phyloP scores from a whole-genome alignment of 2,113 vertebrate genomes.

The Bubalus kerabau region DNA sequence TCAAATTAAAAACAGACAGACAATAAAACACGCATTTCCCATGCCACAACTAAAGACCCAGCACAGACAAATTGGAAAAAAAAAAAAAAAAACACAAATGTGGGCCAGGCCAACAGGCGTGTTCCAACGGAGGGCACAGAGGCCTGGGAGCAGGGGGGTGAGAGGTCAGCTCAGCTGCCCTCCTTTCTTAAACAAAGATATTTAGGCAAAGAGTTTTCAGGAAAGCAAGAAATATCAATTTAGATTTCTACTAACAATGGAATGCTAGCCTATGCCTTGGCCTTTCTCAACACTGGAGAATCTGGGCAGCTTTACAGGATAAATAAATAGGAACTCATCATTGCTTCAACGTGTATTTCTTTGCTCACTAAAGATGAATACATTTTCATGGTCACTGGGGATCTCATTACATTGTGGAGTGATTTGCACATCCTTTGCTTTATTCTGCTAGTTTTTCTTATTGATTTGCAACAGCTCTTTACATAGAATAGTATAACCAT shows the following conservation, averaged over 20 bases:
- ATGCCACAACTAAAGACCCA: neutral
- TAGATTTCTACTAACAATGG: neutral
- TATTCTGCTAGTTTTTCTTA: neutral
- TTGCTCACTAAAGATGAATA: neutral
- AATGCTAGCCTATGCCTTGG: neutral
- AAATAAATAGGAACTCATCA: neutral
- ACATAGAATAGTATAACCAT: neutral
- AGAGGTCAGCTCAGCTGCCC: neutral
- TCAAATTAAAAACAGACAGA: neutral
- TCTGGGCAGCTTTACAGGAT: neutral
- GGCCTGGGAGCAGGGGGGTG: neutral
- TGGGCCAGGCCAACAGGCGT: neutral
- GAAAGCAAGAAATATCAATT: neutral
- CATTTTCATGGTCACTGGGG: neutral
- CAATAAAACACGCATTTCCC: neutral
- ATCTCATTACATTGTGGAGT: neutral
- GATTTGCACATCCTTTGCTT: neutral
- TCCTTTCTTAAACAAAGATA: no score
- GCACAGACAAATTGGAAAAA: neutral
- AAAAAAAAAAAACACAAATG: neutral
- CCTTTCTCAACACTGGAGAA: neutral
- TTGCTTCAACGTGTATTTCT: neutral
- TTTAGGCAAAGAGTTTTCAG: neutral
- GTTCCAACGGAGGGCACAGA: fast-evolving
- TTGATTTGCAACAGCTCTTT: neutral